Base-by-base conservation (phyloP, 1,140 invertebrate genomes). In the Macrobrachium rosenbergii region DNA sequence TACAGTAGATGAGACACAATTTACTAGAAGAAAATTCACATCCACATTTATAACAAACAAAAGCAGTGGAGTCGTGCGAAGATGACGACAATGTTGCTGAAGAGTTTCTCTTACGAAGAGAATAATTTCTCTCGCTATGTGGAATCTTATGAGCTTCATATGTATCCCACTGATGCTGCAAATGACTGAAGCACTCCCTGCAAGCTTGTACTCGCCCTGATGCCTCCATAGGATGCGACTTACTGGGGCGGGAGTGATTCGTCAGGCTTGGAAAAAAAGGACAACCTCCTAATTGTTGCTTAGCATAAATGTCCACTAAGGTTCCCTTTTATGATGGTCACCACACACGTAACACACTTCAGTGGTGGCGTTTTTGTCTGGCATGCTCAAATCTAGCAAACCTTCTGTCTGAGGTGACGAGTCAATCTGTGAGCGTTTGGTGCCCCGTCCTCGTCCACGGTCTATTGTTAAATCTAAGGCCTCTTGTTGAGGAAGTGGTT, bases 21-120 rank as follows among this genome's bases (percentile, higher is more conserved):
- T 91, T 92, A 45, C 95, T 95, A 23, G 95, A 95, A 84, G 95
- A 94, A 91, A 95, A 95, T 91, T 96, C 94, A 88, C 95, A 93
- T 43, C 96, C 95, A 93, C 97, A 98, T 73, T 96, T 96, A 92
- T 97, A 98, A 93, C 97, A 98, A 52, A 97, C 95, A 92, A 97
- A 97, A 83, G 94, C 95, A 17, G 95, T 95, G 3, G 94, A 93
- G 90, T 95, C 95, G 43, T 94, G 92, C 11, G 93, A 91, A 8
- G 94, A 93, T 17, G 94, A 93, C 62, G 52, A 12, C 52, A 52
- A 52, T 52, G 52, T 12, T 37, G 69, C n/a, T 59, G 80, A 43
- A 21, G 28, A n/a, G 11, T 95, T 94, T 45, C 95, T 93, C 91
- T 96, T 96, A 72, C 96, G 93, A 80, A 97, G 92, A 45, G 94